Conservation (phyloP, 1,140 invertebrate species). For the Lamellibrachia luymesi region DNA sequence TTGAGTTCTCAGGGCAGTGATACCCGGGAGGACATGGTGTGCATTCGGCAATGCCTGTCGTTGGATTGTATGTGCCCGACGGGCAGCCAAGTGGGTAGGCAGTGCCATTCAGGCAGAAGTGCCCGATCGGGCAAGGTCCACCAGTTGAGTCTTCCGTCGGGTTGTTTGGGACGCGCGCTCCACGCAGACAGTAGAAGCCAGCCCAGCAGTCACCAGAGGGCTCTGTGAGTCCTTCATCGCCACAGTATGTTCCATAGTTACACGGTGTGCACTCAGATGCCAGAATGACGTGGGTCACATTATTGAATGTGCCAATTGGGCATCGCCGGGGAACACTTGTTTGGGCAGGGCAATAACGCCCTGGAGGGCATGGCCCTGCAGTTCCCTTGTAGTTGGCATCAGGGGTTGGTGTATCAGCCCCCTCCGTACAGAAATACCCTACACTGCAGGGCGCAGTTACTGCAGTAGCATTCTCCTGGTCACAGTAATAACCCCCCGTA, state of each 20-base stretch:
- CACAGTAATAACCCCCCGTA: slow-evolving; percentile 47
- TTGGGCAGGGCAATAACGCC: slow-evolving; percentile 40
- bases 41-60: slow-evolving; percentile 39
- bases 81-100: slow-evolving; percentile 49
- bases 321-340: slow-evolving; percentile 40
- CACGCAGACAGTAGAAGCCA: slow-evolving; percentile 49
- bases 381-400: slow-evolving; percentile 28
- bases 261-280: slow-evolving; percentile 42
- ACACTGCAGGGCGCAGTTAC: slow-evolving; percentile 42
- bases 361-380: slow-evolving; percentile 47
- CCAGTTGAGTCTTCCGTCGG: slow-evolving; percentile 41
- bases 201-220: slow-evolving; percentile 46
- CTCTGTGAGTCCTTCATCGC: slow-evolving; percentile 37
- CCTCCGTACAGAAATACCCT: slow-evolving; percentile 49
- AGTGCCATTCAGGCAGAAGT: slow-evolving; percentile 51
- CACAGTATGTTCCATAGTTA: slow-evolving; percentile 50
- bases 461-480: slow-evolving; percentile 35
- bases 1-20: slow-evolving; percentile 51
- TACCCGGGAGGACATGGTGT: slow-evolving; percentile 43
- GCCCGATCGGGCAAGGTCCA: slow-evolving; percentile 48
- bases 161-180: slow-evolving; percentile 48
- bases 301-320: slow-evolving; percentile 46
- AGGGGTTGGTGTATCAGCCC: slow-evolving; percentile 41
- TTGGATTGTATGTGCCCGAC: slow-evolving; percentile 46
- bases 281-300: slow-evolving; percentile 38